Evolutionary conservation across 2,888 invertebrate species (phyloP).

Genomic region (Tinea trinotella): DNA sequence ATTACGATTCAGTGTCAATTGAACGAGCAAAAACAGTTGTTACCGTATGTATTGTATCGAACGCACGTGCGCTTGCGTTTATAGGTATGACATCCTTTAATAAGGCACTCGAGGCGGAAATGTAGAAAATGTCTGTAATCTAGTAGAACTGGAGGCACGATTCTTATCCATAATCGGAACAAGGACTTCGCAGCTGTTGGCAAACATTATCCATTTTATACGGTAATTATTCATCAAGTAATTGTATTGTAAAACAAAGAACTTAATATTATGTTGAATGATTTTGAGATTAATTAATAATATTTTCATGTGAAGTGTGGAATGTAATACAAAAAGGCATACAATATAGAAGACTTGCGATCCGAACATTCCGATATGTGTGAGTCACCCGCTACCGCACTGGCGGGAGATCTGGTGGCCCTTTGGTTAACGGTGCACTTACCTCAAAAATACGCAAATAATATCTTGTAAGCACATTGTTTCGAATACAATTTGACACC

Average conservation of each 20-base stretch:
- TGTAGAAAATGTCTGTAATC: slow-evolving; percentile 68
- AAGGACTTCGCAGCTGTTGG: slow-evolving; percentile 66
- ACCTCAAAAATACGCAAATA: slow-evolving; percentile 15
- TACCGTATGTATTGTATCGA: slow-evolving; percentile 22
- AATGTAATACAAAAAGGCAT: slow-evolving; percentile 5
- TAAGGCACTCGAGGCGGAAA: slow-evolving; percentile 64
- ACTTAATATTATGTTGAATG: slow-evolving; percentile 22
- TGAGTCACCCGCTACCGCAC: slow-evolving; percentile 8
- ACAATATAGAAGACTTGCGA: not conserved
- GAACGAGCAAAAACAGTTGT: not conserved
- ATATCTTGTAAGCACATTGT: slow-evolving; percentile 10
- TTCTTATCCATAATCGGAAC: slow-evolving; percentile 67
- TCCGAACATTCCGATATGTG: slow-evolving; percentile 8
- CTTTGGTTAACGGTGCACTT: slow-evolving; percentile 17
- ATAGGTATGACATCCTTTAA: slow-evolving; percentile 61
- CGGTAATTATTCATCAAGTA: slow-evolving; percentile 63
- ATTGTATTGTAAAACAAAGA: slow-evolving; percentile 59
- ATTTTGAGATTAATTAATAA: slow-evolving; percentile 3
- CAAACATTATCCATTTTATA: slow-evolving; percentile 52
- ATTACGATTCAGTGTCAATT: not conserved
- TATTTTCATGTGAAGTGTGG: not conserved
- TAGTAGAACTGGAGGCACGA: slow-evolving; percentile 55
- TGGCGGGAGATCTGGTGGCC: not conserved
- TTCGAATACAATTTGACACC: not conserved
- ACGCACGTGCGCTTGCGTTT: slow-evolving; percentile 41